Percentiles rank a stretch among this genome's conserved stretches.
These are phyloP conservation scores for Clytia hemisphaerica DNA, from an alignment of 30 jellyfish, hydroid and myxozoan genomes.

Conservation along the genomic window DNA sequence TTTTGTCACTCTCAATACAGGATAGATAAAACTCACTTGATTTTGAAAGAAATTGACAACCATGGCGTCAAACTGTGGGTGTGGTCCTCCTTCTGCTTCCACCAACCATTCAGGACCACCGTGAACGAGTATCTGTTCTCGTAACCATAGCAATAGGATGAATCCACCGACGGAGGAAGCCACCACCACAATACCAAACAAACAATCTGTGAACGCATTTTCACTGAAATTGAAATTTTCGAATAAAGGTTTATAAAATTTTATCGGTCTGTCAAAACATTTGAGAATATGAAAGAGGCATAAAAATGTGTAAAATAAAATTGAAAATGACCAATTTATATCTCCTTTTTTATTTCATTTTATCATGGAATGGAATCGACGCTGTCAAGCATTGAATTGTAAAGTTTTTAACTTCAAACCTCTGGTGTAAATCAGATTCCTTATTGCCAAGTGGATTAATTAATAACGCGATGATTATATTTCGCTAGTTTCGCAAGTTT, in stretches of 20 bases:
- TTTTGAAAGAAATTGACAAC: no score
- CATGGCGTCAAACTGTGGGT: conserved; percentile 25
- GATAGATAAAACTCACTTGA: no score
- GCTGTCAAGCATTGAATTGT: no score
- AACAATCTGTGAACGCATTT: conserved; percentile 62
- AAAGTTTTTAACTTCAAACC: no score
- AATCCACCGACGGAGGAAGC: conserved; percentile 85
- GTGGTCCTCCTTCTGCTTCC: conserved; percentile 21
- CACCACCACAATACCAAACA: conserved; percentile 78
- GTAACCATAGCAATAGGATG: conserved; percentile 82
- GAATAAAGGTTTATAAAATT: not conserved
- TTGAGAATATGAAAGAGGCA: not conserved
- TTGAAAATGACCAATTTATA: no score
- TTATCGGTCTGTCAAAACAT: not conserved
- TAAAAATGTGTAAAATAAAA: not conserved
- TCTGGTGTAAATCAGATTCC: no score
- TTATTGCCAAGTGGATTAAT: no score
- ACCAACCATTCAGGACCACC: conserved; percentile 98
- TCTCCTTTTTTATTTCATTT: no score
- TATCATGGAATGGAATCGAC: no score
- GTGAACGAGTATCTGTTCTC: conserved; percentile 92
- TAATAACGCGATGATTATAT: no score
- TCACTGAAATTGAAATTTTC: conserved; percentile 32
- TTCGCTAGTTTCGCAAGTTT: no score
- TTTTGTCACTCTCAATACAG: no score